phyloP scores from a whole-genome alignment of 2,888 invertebrate genomes.

The Nasonovia ribisnigri region DNA sequence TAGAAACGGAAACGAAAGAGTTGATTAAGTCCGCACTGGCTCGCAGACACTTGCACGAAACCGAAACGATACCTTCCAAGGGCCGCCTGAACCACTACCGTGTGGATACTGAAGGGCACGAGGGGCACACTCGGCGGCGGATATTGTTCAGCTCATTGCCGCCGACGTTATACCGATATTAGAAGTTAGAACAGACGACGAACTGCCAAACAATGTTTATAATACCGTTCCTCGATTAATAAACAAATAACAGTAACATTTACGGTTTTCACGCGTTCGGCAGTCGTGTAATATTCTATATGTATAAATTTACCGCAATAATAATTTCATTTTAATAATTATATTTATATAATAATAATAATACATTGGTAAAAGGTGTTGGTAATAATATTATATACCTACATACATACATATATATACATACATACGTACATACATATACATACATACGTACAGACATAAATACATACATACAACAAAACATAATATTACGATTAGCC shows the following conservation, averaged over 20 bases:
- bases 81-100: neutral
- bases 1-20: conserved; percentile 45
- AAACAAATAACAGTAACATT: neutral
- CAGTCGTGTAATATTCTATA: neutral
- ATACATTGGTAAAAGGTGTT: conserved; percentile 18
- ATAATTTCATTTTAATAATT: neutral
- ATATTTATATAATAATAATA: neutral
- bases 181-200: neutral
- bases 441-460: neutral
- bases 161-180: conserved; percentile 65
- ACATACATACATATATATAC: no score
- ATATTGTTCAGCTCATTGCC: conserved; percentile 68
- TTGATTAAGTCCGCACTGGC: conserved; percentile 56
- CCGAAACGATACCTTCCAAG: conserved; percentile 56
- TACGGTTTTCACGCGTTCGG: neutral
- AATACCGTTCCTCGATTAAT: neutral
- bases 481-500: neutral
- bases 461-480: neutral
- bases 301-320: neutral
- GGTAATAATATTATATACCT: conserved; percentile 33
- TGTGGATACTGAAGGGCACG: conserved; percentile 56
- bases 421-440: neutral
- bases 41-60: conserved; percentile 54
- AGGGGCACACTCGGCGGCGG: conserved; percentile 58
- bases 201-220: neutral